Conservation (phyloP, 2,888 invertebrate species). For the Chydorus sphaericus region DNA sequence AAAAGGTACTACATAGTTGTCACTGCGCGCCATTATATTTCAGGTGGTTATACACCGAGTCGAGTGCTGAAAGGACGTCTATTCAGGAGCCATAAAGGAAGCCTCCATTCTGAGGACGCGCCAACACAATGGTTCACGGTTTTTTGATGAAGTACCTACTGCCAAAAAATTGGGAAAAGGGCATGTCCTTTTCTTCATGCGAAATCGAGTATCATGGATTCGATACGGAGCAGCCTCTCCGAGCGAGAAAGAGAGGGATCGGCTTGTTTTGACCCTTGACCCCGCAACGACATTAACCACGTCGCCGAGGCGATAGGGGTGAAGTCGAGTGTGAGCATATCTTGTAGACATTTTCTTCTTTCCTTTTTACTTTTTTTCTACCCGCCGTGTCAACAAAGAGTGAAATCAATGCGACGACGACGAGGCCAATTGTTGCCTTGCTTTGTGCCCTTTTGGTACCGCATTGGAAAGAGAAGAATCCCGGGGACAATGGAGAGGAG, state of each 20-base stretch:
- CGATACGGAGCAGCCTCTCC: too few relatives aligned
- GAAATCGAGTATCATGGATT: too few relatives aligned
- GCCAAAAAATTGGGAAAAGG: background rate
- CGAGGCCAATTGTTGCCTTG: too few relatives aligned
- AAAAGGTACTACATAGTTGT: too few relatives aligned
- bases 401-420: slow-evolving; percentile 6
- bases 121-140: slow-evolving; percentile 6
- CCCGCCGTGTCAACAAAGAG: slow-evolving; percentile 4
- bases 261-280: background rate
- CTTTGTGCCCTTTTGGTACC: too few relatives aligned
- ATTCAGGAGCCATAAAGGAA: slow-evolving; percentile 14
- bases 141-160: slow-evolving; percentile 14
- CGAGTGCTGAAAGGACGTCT: background rate
- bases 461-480: too few relatives aligned
- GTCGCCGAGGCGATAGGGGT: background rate
- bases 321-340: background rate
- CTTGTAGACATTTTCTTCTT: background rate
- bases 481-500: background rate
- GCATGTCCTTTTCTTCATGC: too few relatives aligned
- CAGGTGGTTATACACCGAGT: too few relatives aligned
- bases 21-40: too few relatives aligned
- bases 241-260: too few relatives aligned
- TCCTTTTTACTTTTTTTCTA: too few relatives aligned
- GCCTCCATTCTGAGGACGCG: slow-evolving; percentile 8
- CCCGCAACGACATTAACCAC: slow-evolving; percentile 1